Evolutionary conservation across 2,113 vertebrate genomes (phyloP), one percentile per base, ranked within the genome.

Genomic region (Eidolon helvum): DNA sequence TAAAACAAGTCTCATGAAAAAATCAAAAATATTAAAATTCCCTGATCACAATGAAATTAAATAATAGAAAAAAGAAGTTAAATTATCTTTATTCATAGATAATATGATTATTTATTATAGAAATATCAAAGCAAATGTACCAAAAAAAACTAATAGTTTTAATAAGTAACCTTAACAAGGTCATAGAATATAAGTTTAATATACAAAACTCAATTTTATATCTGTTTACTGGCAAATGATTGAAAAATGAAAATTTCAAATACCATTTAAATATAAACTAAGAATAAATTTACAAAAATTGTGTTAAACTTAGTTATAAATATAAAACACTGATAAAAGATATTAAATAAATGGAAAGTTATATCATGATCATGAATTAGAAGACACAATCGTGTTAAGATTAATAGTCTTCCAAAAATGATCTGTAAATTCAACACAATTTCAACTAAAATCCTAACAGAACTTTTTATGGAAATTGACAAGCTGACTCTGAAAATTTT

Each of bases 181-280:
- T 55, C 45, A 65, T 55, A 55, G 45, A 22, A 30, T 75, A 28
- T 65, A 89, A 94, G 5, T 22, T 77, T 53, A 33, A 87, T 30
- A 86, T 50, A 53, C 4, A 90, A 85, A 85, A 85, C 50, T 85
- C 21, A 75, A 53, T 84, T 71, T 66, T 72, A 53, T 66, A 87
- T 75, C 43, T 90, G 15, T 80, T 50, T 87, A 69, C 53, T 53
- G 26, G 12, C 11, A 87, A 48, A 55, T 80, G 61, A 72, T 68
- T 87, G 4, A 35, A 90, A 95, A 71, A 87, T 57, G n/a, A 87
- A 87, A 63, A 9, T 55, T 84, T 91, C n/a, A 71, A 95, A 87
- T 90, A 50, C n/a, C 5, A 80, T 66, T 89, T 92, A 90, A 7
- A 87, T 90, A 86, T 87, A 80, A 93, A 74, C n/a, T 85, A 79